These are phyloP conservation scores for Nasonia longicornis DNA, from an alignment of 1,140 invertebrate genomes.

Conservation along the genomic window DNA sequence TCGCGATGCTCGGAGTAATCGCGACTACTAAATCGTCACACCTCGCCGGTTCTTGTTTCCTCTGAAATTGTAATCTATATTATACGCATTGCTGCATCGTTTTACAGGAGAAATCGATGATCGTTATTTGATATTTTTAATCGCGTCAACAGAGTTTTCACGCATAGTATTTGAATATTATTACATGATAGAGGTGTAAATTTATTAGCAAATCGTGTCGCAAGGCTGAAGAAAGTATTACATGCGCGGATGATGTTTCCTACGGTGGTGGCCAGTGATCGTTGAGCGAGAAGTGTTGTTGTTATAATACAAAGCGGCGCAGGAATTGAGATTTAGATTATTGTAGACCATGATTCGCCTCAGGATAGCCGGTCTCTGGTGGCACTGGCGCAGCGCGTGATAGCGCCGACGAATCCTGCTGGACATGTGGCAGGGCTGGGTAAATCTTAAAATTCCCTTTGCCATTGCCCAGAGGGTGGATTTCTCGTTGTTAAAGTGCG, in stretches of 20 bases:
- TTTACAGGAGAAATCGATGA: no score
- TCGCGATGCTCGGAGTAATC: background rate
- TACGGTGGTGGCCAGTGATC: background rate
- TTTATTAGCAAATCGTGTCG: background rate
- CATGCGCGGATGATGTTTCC: background rate
- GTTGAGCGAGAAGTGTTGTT: background rate
- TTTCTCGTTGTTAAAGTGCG: background rate
- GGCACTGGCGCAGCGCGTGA: background rate
- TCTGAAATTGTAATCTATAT: background rate
- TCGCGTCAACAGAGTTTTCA: background rate
- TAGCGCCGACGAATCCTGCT: background rate
- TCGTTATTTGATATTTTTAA: background rate
- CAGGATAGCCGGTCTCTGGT: background rate
- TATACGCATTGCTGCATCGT: no score
- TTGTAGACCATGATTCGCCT: background rate
- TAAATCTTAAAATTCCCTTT: background rate
- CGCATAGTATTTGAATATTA: background rate
- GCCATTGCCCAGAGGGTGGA: background rate
- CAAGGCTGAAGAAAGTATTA: constrained; percentile 7
- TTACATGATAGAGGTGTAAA: background rate
- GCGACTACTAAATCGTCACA: background rate
- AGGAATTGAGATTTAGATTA: background rate
- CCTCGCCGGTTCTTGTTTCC: background rate
- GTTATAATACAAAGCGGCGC: no score
- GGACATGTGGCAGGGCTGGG: constrained; percentile 32